Conservation (phyloP, 1,140 invertebrate species). For the Luehdorfia chinensis region DNA sequence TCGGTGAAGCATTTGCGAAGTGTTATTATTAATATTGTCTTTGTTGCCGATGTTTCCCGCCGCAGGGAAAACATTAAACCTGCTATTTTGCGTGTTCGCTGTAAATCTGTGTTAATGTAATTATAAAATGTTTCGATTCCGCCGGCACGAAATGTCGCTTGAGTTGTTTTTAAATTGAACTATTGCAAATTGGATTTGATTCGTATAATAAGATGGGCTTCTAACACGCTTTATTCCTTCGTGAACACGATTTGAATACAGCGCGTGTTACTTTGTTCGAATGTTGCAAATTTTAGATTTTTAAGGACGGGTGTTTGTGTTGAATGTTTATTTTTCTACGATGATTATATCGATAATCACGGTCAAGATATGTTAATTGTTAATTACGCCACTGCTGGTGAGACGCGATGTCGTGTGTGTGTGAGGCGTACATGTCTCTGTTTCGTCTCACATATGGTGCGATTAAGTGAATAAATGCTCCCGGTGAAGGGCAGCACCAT, state of each 20-base stretch:
- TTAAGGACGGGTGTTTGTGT: not conserved
- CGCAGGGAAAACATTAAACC: slow-evolving; percentile 2
- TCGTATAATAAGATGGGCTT: slow-evolving; percentile 18
- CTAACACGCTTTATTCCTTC: slow-evolving; percentile 7
- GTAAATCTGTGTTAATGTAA: slow-evolving; percentile 24
- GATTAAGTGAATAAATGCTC: too few relatives aligned
- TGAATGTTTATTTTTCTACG: not conserved
- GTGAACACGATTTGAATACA: slow-evolving; percentile 9
- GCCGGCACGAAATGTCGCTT: slow-evolving; percentile 19
- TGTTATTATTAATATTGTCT: slow-evolving; percentile 24
- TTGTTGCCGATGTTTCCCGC: slow-evolving; percentile 15
- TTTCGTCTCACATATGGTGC: too few relatives aligned
- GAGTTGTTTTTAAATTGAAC: slow-evolving; percentile 13
- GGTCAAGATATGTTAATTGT: too few relatives aligned
- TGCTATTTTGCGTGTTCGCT: slow-evolving; percentile 15
- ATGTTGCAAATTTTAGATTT: slow-evolving; percentile 6
- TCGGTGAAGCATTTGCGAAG: slow-evolving; percentile 8
- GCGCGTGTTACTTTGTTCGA: slow-evolving; percentile 4
- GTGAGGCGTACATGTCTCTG: too few relatives aligned
- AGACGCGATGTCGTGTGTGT: too few relatives aligned
- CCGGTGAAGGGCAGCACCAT: too few relatives aligned
- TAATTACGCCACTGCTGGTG: too few relatives aligned
- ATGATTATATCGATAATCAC: too few relatives aligned
- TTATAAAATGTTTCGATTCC: slow-evolving; percentile 24
- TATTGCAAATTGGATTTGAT: slow-evolving; percentile 29